phyloP scores from a whole-genome alignment of 2,113 vertebrate genomes.

The Aviceda subcristata region DNA sequence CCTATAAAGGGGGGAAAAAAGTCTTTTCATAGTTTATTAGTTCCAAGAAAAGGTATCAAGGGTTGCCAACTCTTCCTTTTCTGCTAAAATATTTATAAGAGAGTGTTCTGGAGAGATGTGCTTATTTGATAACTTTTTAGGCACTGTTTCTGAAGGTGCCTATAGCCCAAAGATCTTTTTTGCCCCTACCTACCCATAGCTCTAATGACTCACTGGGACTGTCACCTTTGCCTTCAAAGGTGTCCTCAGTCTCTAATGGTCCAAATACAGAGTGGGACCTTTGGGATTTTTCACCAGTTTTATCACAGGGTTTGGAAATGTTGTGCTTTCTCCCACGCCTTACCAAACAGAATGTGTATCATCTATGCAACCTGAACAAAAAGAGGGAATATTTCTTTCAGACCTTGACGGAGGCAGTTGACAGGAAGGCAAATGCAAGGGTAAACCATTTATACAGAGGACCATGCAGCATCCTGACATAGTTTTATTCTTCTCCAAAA shows the following conservation, averaged over 20 bases:
- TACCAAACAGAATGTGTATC: background rate
- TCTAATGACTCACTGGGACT: background rate
- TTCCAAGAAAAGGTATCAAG: background rate
- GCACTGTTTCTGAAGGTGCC: background rate
- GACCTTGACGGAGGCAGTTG: background rate
- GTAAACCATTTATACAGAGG: background rate
- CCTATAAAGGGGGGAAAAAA: background rate
- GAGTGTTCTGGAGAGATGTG: background rate
- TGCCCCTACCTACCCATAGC: background rate
- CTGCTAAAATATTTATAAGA: conserved; percentile 8
- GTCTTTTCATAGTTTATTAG: background rate
- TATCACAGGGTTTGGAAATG: background rate
- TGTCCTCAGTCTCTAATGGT: background rate
- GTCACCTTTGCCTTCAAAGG: background rate
- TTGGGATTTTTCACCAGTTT: background rate
- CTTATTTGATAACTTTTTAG: background rate
- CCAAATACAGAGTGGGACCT: background rate
- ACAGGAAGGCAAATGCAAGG: background rate
- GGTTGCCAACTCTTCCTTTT: background rate
- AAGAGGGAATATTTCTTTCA: background rate
- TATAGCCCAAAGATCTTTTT: background rate
- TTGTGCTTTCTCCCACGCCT: background rate
- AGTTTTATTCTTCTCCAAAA: background rate
- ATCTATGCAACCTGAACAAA: background rate
- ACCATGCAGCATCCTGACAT: background rate